Conservation (phyloP, 2,797 vertebrate species). For the Pangasius djambal region DNA sequence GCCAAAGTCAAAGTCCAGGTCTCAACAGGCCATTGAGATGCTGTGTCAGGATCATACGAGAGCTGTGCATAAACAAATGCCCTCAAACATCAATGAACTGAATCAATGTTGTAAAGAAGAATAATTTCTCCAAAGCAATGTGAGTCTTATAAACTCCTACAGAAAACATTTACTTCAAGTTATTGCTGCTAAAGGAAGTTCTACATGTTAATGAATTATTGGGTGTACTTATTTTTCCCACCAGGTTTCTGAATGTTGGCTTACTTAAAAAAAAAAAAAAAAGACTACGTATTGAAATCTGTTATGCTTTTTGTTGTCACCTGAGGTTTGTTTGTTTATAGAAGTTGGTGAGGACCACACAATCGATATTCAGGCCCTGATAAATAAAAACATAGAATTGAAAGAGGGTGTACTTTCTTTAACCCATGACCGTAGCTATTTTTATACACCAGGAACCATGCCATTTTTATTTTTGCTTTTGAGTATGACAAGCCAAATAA, state of each 20-base stretch:
- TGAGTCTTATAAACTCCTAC: background rate
- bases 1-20: background rate
- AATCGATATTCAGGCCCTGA: too few relatives aligned
- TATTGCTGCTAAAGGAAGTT: background rate
- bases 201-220: background rate
- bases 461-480: background rate
- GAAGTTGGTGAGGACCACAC: background rate
- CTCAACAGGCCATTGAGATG: background rate
- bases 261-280: background rate
- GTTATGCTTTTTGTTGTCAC: background rate
- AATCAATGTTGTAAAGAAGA: background rate
- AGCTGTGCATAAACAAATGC: background rate
- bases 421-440: background rate
- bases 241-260: background rate
- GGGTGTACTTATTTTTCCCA: background rate
- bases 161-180: background rate
- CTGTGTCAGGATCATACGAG: background rate
- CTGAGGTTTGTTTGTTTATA: background rate
- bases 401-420: background rate
- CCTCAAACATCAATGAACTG: background rate
- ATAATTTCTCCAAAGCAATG: background rate
- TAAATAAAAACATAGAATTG: background rate
- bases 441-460: background rate
- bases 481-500: background rate
- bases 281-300: background rate